These are phyloP conservation scores for Hucho hucho DNA, from an alignment of 2,113 vertebrate species.

Conservation along the genomic window DNA sequence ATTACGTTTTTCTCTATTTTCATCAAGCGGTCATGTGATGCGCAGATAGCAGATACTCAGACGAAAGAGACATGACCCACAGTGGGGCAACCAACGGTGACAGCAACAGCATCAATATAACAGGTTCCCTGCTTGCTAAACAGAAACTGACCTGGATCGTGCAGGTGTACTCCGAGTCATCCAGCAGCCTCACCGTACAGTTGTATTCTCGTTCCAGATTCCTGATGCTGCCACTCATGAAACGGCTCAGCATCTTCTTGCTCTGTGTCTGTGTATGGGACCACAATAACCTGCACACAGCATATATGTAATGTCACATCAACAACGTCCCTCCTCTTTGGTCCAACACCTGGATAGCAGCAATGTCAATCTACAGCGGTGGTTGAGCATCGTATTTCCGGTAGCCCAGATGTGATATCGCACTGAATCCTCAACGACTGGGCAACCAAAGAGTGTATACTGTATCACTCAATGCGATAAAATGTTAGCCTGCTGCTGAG, in stretches of 20 bases:
- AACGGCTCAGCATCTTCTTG: constrained; percentile 92
- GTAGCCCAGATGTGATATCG: constrained; percentile 1
- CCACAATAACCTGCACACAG: constrained; percentile 54
- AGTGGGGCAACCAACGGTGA: neutral
- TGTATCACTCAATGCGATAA: neutral
- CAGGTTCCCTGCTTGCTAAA: neutral
- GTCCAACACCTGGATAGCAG: constrained; percentile 58
- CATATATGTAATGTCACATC: constrained; percentile 54
- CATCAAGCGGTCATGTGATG: neutral
- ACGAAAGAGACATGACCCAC: neutral
- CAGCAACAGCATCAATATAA: neutral
- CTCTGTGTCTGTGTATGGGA: constrained; percentile 54
- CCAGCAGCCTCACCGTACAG: constrained; percentile 95
- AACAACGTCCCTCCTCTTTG: constrained; percentile 45
- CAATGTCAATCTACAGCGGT: constrained; percentile 19
- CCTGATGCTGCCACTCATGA: constrained; percentile 96
- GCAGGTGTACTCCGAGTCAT: constrained; percentile 97
- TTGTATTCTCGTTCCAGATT: constrained; percentile 92
- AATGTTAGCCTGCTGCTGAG: constrained; percentile 13
- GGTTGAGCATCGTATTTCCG: constrained; percentile 54
- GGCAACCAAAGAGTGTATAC: constrained; percentile 4
- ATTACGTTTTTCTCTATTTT: neutral
- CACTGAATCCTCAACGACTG: constrained; percentile 14
- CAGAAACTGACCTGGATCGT: constrained; percentile 77
- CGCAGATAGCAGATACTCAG: neutral